Base-by-base conservation (phyloP, 2,888 invertebrate species). In the Camptogramma bilineatum region DNA sequence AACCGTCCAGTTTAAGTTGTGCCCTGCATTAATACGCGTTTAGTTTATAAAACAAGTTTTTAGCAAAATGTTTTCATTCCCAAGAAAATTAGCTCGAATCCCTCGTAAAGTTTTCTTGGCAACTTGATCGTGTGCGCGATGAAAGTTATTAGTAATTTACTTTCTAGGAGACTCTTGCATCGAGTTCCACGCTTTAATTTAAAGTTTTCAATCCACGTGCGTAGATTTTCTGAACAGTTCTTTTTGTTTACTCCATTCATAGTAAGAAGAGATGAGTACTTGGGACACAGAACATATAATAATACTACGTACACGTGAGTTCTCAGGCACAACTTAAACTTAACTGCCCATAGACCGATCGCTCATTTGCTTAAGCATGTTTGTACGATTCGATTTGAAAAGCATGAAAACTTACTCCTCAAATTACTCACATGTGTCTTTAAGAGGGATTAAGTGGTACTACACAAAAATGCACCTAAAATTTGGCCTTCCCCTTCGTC, bases 281-380 rank as follows among this genome's bases (percentile, higher is more conserved):
- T 3, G 63, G 62, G n/a, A n/a, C n/a, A n/a, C n/a, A n/a, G n/a
- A n/a, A n/a, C n/a, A n/a, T n/a, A n/a, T n/a, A n/a, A n/a, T n/a
- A n/a, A n/a, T n/a, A n/a, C n/a, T n/a, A n/a, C n/a, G n/a, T 65
- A 73, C 71, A 21, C 71, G 44, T 46, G 21, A 69, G 62, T 71
- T 76, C 72, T 73, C 64, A 70, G 90, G 88, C 88, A 87, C 89
- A 90, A 90, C 85, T 90, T 89, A 87, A 88, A 88, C 84, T 71
- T 74, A 69, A 80, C 76, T 76, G 80, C 80, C 57, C 74, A 70
- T 81, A 83, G 90, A 84, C 91, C 92, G 91, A 87, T 91, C 91
- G 92, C 90, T 91, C 89, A 74, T 77, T 80, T 72, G 91, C 91
- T 91, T 91, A 75, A 84, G 93, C 93, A 93, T 93, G 93, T 87